phyloP scores from a whole-genome alignment of 2,113 vertebrate species.

The Hippolais icterina region DNA sequence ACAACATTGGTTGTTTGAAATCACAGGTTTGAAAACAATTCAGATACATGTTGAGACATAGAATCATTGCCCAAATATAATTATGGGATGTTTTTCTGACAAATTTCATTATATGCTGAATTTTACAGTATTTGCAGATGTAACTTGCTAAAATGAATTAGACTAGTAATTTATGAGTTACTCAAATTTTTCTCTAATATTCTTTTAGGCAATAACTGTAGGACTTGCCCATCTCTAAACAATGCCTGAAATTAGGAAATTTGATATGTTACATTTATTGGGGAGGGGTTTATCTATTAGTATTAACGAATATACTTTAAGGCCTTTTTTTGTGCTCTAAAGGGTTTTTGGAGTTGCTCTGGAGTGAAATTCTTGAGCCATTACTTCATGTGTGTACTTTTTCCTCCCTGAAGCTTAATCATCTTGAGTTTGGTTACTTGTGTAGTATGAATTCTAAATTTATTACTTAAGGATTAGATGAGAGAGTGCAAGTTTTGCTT shows the following conservation, averaged over 20 bases:
- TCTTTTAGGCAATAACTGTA: background rate
- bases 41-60: background rate
- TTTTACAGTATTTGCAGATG: background rate
- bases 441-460: background rate
- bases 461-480: background rate
- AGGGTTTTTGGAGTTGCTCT: background rate
- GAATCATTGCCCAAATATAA: background rate
- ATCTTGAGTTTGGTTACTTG: background rate
- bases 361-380: background rate
- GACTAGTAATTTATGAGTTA: background rate
- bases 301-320: background rate
- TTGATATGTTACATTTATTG: background rate
- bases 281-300: background rate
- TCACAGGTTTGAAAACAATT: background rate
- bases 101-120: background rate
- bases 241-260: background rate
- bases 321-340: background rate
- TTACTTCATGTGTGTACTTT: background rate
- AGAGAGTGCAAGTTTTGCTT: background rate
- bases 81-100: background rate
- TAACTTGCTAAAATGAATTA: background rate
- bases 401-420: background rate
- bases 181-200: background rate
- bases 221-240: background rate
- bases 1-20: background rate